Conservation (phyloP, 2,888 invertebrate species). For the Augiades crinisus region DNA sequence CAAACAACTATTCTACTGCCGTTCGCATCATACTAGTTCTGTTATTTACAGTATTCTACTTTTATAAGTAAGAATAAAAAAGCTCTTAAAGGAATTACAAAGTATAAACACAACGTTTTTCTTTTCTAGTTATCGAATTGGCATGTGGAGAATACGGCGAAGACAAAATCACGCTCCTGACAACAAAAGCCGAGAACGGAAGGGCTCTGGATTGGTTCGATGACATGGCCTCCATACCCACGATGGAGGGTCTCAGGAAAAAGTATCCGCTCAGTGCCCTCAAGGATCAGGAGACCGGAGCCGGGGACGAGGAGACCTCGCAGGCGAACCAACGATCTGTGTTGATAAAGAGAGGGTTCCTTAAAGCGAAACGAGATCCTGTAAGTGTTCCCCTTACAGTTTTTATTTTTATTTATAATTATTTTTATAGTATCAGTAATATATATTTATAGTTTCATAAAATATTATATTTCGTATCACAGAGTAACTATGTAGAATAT, state of each 20-base stretch:
- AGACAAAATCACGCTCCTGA: conserved; percentile 86
- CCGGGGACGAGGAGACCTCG: conserved; percentile 85
- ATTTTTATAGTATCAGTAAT: too few relatives aligned
- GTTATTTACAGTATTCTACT: too few relatives aligned
- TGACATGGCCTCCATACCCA: conserved; percentile 76
- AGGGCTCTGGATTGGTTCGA: conserved; percentile 85
- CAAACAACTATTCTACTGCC: too few relatives aligned
- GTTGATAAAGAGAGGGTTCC: conserved; percentile 85
- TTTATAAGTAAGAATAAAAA: too few relatives aligned
- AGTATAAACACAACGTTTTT: not conserved
- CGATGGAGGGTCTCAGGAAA: conserved; percentile 81
- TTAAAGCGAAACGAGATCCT: conserved; percentile 88
- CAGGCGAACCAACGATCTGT: conserved; percentile 86
- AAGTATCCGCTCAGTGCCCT: conserved; percentile 76
- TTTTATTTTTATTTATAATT: too few relatives aligned
- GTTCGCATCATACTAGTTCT: too few relatives aligned
- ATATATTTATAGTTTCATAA: too few relatives aligned
- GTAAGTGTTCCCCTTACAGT: too few relatives aligned
- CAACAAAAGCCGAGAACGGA: conserved; percentile 86
- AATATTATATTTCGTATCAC: too few relatives aligned
- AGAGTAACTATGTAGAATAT: too few relatives aligned
- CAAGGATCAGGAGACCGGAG: conserved; percentile 60
- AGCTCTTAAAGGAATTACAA: too few relatives aligned
- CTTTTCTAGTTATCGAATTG: conserved; percentile 91
- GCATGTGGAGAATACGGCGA: conserved; percentile 95